phyloP scores from a whole-genome alignment of 92 coral and sea anemone genomes.

The Plumapathes pennacea region DNA sequence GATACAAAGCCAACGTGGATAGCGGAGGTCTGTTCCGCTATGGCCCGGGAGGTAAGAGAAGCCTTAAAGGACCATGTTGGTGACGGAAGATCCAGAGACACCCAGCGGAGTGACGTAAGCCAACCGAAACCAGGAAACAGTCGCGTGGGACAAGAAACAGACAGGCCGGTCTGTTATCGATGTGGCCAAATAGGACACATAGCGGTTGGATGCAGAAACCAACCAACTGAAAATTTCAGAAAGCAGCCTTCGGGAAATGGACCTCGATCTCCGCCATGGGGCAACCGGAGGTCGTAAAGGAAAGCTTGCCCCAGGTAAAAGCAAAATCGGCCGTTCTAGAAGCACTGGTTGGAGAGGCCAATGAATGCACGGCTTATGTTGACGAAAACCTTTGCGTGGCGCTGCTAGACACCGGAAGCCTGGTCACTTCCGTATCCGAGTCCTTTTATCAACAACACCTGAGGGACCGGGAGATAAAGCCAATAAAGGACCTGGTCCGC shows the following conservation, averaged over 20 bases:
- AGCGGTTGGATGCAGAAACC: slow-evolving; percentile 22
- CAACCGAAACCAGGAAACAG: neutral
- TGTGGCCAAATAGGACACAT: slow-evolving; percentile 38
- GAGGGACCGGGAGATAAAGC: slow-evolving; percentile 1
- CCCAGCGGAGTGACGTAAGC: neutral
- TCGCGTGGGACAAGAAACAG: too few relatives aligned
- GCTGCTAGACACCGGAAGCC: slow-evolving; percentile 56
- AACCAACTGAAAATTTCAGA: neutral
- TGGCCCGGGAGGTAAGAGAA: slow-evolving; percentile 3
- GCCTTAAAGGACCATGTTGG: neutral
- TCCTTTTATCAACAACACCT: slow-evolving; percentile 14
- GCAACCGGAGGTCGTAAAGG: slow-evolving; percentile 25
- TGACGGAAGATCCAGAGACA: neutral
- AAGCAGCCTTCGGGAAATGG: slow-evolving; percentile 34
- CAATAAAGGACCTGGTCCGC: neutral
- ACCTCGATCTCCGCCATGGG: slow-evolving; percentile 23
- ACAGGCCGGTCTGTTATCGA: slow-evolving; percentile 21
- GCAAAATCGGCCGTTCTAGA: neutral
- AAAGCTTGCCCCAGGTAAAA: slow-evolving; percentile 2
- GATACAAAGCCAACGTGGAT: slow-evolving; percentile 14
- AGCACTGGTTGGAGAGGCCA: slow-evolving; percentile 34
- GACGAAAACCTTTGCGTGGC: slow-evolving; percentile 19
- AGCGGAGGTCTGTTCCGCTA: slow-evolving; percentile 14
- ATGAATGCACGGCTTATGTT: slow-evolving; percentile 28
- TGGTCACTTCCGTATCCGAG: slow-evolving; percentile 31